Conservation (phyloP, 2,113 vertebrate species). For the Ciconia maguari region DNA sequence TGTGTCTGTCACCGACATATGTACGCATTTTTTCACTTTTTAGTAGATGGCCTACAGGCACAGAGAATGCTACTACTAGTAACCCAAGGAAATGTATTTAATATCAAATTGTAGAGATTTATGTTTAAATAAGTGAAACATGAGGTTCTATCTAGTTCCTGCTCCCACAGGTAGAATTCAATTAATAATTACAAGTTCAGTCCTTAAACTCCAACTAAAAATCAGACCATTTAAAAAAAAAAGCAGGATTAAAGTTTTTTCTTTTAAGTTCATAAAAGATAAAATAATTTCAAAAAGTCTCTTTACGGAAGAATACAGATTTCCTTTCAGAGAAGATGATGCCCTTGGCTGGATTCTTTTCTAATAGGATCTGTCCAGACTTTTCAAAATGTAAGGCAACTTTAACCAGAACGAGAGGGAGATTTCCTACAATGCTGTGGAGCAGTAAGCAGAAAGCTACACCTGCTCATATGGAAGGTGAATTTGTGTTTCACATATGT, state of each 20-base stretch:
- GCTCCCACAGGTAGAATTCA: neutral
- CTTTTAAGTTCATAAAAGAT: neutral
- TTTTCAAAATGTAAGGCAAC: neutral
- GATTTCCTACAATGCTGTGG: neutral
- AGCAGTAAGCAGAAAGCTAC: neutral
- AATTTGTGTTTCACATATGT: neutral
- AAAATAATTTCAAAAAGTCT: neutral
- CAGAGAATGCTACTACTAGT: neutral
- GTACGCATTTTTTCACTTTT: neutral
- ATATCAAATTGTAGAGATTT: neutral
- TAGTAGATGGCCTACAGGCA: neutral
- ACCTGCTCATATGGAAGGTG: neutral
- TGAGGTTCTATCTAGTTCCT: neutral
- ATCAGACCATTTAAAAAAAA: neutral
- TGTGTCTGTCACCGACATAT: neutral
- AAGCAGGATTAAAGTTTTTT: neutral
- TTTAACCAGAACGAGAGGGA: neutral
- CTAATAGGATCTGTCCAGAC: neutral
- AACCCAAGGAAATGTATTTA: neutral
- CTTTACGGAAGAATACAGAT: neutral
- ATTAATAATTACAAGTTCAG: neutral
- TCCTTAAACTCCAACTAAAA: neutral
- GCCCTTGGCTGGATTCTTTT: neutral
- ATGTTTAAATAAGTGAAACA: neutral
- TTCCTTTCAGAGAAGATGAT: neutral